phyloP scores from a whole-genome alignment of 2,888 invertebrate species.

The Conistra vaccinii region DNA sequence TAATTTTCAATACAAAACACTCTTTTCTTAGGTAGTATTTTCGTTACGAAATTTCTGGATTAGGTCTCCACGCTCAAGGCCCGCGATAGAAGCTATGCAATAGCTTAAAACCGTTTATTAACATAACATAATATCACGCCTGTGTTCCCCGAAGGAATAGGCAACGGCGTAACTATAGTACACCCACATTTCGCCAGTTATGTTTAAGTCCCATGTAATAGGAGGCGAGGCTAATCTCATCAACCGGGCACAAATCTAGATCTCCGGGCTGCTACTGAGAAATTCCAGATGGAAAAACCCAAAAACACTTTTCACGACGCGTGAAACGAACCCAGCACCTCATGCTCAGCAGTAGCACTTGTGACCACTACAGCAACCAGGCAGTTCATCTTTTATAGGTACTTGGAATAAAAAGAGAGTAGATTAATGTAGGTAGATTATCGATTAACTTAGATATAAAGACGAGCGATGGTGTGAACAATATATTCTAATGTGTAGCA shows the following conservation, averaged over 20 bases:
- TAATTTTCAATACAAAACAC: too few species aligned
- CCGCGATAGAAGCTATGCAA: too few species aligned
- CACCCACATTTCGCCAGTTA: not conserved
- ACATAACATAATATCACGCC: not conserved
- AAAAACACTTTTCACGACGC: not conserved
- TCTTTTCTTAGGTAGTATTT: too few species aligned
- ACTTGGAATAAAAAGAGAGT: not conserved
- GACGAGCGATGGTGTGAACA: not conserved
- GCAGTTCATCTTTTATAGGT: not conserved
- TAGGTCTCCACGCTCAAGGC: too few species aligned
- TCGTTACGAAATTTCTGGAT: too few species aligned
- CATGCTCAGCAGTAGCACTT: not conserved
- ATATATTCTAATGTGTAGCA: not conserved
- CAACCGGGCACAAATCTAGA: not conserved
- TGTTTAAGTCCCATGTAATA: not conserved
- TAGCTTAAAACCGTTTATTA: too few species aligned
- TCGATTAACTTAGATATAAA: not conserved
- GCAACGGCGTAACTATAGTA: not conserved
- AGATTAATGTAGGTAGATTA: not conserved
- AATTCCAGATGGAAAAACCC: not conserved
- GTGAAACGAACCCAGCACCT: not conserved
- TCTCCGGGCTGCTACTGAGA: not conserved
- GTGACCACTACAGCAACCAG: not conserved
- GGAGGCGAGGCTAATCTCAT: too few species aligned
- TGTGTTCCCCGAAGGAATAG: not conserved